Percentiles rank a stretch among this genome's conserved stretches.
These are phyloP conservation scores for Phalacrocorax pelagicus DNA, from an alignment of 2,113 vertebrate species.

Conservation along the genomic window DNA sequence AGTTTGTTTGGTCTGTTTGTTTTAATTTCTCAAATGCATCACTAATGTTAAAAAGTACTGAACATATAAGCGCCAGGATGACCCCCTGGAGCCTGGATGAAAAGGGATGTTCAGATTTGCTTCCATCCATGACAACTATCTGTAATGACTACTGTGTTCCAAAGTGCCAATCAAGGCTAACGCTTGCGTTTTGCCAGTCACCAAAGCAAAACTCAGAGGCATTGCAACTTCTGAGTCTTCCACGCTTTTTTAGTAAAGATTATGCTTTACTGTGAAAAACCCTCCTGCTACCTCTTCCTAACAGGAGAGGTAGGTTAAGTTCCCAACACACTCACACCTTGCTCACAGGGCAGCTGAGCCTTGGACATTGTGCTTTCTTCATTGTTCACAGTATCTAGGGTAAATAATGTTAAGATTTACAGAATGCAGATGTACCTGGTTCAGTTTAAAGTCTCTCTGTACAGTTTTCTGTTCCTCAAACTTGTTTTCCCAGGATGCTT, in stretches of 20 bases:
- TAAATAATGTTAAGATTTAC: neutral
- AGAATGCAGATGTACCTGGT: conserved; percentile 68
- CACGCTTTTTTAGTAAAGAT: neutral
- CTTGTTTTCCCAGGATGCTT: conserved; percentile 84
- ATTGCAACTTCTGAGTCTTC: neutral
- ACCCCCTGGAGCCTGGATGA: neutral
- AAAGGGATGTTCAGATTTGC: neutral
- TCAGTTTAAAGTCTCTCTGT: conserved; percentile 82
- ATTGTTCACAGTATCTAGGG: neutral
- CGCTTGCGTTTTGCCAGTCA: neutral
- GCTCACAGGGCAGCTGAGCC: neutral
- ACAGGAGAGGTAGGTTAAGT: neutral
- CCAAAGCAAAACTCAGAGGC: neutral
- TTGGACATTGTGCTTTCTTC: neutral
- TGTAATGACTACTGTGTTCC: neutral
- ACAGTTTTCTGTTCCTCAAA: conserved; percentile 81
- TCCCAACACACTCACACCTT: neutral
- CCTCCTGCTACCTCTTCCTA: neutral
- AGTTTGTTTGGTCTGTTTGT: neutral
- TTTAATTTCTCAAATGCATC: neutral
- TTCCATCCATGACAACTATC: neutral
- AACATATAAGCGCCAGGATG: neutral
- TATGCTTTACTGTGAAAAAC: neutral
- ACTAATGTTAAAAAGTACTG: neutral
- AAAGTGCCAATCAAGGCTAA: neutral